Base-by-base conservation (phyloP, 2,797 vertebrate genomes). In the Sebastes baramenuke region DNA sequence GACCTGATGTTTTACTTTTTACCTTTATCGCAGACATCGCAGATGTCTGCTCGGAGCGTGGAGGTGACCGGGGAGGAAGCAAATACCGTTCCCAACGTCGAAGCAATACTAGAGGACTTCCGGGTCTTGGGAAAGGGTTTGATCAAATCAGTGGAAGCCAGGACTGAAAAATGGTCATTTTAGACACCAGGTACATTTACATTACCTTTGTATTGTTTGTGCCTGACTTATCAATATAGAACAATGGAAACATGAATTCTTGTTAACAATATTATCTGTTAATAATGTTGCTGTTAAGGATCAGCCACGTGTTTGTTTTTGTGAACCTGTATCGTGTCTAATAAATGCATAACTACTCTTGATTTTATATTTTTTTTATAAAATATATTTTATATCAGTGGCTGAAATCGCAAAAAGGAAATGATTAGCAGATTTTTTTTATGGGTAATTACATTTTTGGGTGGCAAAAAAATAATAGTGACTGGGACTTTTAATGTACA, bases 101-200 rank as follows among this genome's bases (percentile, higher is more conserved):
- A 97, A 75, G 98, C 98, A 1, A 97, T 99, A 80, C 83, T 99
- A 84, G 97, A 98, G 83, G 98, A 99, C 91, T 97, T 99, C 34
- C 82, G 82, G 7, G 60, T 97, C 87, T 88, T 99, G 58, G 99
- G 99, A 6, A 94, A 97, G 87, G 98, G 96, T 25, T 93, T 99
- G 49, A 97, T 99, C 18, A 95, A 94, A 78, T 93, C 93, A 0
- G 93, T 99, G 72, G 97, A 98, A 67, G 93, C 96, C 82, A 96
- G 81, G 79, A 97, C 95, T 16, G 98, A 99, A 90, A 97, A 94
- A 83, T 99, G 98, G 98, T 94, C 95, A 1, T 92, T 99, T 82
- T 99, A 94, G 80, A 75, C 24, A 69, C 14, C 22, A 38, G 2
- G 34, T 34, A 4, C 29, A 38, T 64, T 55, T 36, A 10, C n/a